Base-by-base conservation (phyloP, 2,113 vertebrate species). In the Calyptomena viridis region DNA sequence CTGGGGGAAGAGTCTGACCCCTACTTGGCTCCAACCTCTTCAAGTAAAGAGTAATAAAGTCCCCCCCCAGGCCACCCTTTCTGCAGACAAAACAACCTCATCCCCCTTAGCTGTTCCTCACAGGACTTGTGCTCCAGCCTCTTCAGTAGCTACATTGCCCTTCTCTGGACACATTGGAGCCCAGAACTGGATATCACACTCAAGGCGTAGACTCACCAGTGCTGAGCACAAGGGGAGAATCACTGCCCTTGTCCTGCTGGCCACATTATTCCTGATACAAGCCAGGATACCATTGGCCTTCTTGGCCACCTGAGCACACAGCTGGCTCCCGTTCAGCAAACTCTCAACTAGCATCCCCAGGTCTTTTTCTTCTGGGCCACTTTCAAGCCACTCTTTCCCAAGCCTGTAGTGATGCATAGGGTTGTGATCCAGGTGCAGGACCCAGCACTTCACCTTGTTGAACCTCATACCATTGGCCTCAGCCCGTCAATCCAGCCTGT, bases 61-160 rank as follows among this genome's bases (percentile, higher is more conserved):
- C n/a, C 44, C 5, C 21, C 31, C 11, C 31, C 8, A 31, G 59
- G 12, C 27, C 25, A 52, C 22, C 27, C 77, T 33, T 52, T 60
- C 46, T 46, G 14, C 19, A n/a, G 30, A 30, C 9, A 33, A 33
- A 44, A 60, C 18, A 60, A 2, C 9, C 6, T 9, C 40, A 64
- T 18, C 6, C 37, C 31, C 17, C 35, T 67, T 37, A 68, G 37
- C 52, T 4, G 3, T 5, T 31, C 46, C 44, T 68, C 22, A 22
- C 0, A 31, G 9, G 18, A 18, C 0, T 15, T 52, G 0, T 15
- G 18, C 5, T 59, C 37, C 37, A 52, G 21, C 5, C 27, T 22
- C 28, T 69, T 77, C 14, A 28, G 33, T 46, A 52, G 10, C 30
- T 58, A 37, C 1, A 1, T 3, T 52, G 27, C 8, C 53, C 33